Conservation (phyloP, 2,888 invertebrate species). For the Microchrysa polita region DNA sequence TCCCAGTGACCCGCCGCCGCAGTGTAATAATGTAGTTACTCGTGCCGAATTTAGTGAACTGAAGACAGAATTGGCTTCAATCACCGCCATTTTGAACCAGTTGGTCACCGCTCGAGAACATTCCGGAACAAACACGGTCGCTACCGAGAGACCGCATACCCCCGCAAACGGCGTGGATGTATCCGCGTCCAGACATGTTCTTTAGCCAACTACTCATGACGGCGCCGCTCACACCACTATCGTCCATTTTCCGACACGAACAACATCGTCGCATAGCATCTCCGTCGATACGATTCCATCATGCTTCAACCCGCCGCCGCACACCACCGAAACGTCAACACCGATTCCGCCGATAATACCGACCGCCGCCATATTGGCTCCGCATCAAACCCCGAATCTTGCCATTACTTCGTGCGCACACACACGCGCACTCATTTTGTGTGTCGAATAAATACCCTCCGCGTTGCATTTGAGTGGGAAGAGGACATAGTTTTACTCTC, state of each 20-base stretch:
- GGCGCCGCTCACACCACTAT: background rate
- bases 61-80: background rate
- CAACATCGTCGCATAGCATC: background rate
- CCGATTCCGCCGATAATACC: background rate
- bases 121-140: background rate
- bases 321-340: background rate
- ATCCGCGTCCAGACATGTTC: no score
- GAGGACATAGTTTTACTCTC: slow-evolving; percentile 1
- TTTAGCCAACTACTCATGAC: no score
- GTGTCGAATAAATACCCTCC: slow-evolving; percentile 4
- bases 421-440: background rate
- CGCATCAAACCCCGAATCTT: background rate
- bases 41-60: background rate
- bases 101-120: background rate
- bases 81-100: background rate
- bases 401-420: background rate
- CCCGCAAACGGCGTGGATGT: no score
- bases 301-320: slow-evolving; percentile 30
- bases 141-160: no score
- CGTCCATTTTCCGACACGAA: background rate
- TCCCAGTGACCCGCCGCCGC: no score
- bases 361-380: background rate
- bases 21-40: background rate
- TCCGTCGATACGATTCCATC: slow-evolving; percentile 19
- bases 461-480: slow-evolving; percentile 3